A percentile compares a stretch with the other conserved stretches of the same genome.
These are phyloP conservation scores for Apistogramma diplotaenia DNA, from an alignment of 2,113 vertebrate genomes.

Conservation along the genomic window DNA sequence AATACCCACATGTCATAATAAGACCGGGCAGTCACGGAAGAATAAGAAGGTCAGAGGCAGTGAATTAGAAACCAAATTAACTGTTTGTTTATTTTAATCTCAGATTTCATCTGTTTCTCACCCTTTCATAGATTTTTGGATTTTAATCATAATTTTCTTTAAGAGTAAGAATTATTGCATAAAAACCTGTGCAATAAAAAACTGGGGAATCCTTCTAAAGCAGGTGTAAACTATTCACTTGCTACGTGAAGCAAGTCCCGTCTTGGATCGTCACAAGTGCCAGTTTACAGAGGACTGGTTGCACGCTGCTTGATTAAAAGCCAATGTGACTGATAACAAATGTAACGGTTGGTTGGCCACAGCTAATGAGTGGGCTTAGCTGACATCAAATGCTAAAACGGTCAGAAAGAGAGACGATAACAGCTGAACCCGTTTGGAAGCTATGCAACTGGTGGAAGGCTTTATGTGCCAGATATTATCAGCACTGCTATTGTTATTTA, in stretches of 20 bases:
- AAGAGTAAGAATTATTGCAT: not conserved
- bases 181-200: not conserved
- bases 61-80: not conserved
- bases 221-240: not conserved
- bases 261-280: not conserved
- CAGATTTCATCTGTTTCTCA: not conserved
- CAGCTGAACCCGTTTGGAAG: not conserved
- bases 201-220: not conserved
- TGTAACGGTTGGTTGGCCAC: slow-evolving; percentile 30
- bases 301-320: not conserved
- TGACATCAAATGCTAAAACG: slow-evolving; percentile 13
- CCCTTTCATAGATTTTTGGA: not conserved
- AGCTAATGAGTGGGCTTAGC: slow-evolving; percentile 53
- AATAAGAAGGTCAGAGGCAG: not conserved
- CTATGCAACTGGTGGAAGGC: slow-evolving; percentile 15
- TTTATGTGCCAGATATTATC: slow-evolving; percentile 32
- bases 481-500: slow-evolving; percentile 55
- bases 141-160: no score
- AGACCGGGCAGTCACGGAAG: not conserved
- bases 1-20: not conserved
- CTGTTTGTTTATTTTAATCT: not conserved
- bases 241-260: not conserved
- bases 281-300: not conserved
- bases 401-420: not conserved
- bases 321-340: slow-evolving; percentile 17